Evolutionary conservation across 2,113 vertebrate genomes (phyloP).

Genomic region (Oncorhynchus mykiss): DNA sequence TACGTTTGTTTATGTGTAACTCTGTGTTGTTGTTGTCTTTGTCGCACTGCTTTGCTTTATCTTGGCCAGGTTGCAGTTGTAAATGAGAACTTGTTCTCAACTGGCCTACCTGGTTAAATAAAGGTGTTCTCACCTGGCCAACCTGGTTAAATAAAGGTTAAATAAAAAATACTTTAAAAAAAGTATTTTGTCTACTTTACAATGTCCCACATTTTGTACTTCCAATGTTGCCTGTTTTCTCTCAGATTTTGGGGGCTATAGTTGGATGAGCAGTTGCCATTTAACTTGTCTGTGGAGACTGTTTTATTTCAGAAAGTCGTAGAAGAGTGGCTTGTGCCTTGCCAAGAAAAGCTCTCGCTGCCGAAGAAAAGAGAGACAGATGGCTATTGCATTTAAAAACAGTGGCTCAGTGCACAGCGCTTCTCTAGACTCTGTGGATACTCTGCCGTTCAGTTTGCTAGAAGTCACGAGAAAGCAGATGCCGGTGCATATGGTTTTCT

Average conservation of each 20-base stretch:
- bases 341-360: slow-evolving; percentile 62
- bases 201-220: slow-evolving; percentile 6
- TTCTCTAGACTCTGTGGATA: slow-evolving; percentile 44
- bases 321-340: slow-evolving; percentile 45
- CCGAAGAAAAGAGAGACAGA: slow-evolving; percentile 67
- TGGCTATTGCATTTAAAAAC: slow-evolving; percentile 67
- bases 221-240: slow-evolving; percentile 34
- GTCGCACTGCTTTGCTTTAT: too few relatives aligned
- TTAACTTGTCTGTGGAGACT: slow-evolving; percentile 55
- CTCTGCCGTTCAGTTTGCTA: slow-evolving; percentile 44
- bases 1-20: too few relatives aligned
- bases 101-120: too few relatives aligned
- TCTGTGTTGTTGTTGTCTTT: too few relatives aligned
- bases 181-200: not conserved
- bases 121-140: too few relatives aligned
- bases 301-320: slow-evolving; percentile 50
- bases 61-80: too few relatives aligned
- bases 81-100: too few relatives aligned
- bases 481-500: slow-evolving; percentile 72
- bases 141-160: too few relatives aligned
- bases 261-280: slow-evolving; percentile 52
- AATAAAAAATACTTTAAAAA: too few relatives aligned
- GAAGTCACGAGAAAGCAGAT: slow-evolving; percentile 69
- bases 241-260: slow-evolving; percentile 40
- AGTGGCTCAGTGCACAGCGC: slow-evolving; percentile 39